Percentiles rank a stretch among this genome's conserved stretches.
Evolutionary conservation across 1,140 invertebrate species (phyloP).

Genomic region (Thalassaphorura encarpata): DNA sequence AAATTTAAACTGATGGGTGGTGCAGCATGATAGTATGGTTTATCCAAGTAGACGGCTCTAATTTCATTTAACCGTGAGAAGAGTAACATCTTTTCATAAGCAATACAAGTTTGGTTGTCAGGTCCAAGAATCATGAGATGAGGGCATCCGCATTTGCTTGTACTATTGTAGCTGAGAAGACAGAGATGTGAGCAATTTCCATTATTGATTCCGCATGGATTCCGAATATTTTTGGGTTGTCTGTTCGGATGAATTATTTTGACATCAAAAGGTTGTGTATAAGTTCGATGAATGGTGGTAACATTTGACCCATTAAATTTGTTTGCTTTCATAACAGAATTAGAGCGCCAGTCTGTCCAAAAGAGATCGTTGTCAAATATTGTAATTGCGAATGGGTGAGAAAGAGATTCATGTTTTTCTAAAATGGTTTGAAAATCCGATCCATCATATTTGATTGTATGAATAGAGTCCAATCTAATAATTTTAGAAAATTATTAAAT

Average conservation of each 20-base stretch:
- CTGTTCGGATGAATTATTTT: conserved; percentile 52
- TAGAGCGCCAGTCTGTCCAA: conserved; percentile 60
- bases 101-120: conserved; percentile 52
- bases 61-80: conserved; percentile 66
- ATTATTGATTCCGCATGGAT: conserved; percentile 49
- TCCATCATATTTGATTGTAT: conserved; percentile 58
- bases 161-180: conserved; percentile 49
- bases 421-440: conserved; percentile 43
- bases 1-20: conserved; percentile 42
- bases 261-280: conserved; percentile 57
- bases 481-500: neutral
- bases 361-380: conserved; percentile 46
- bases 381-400: conserved; percentile 55
- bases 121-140: conserved; percentile 60
- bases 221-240: conserved; percentile 46
- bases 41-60: conserved; percentile 64
- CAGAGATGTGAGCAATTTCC: conserved; percentile 55
- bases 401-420: conserved; percentile 44
- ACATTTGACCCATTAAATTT: conserved; percentile 55
- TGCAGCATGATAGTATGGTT: conserved; percentile 60
- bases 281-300: conserved; percentile 46
- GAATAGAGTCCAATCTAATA: conserved; percentile 67
- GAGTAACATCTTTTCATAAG: conserved; percentile 63
- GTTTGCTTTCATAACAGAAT: conserved; percentile 51
- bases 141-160: conserved; percentile 60